These are phyloP conservation scores for Chloromyia formosa DNA, from an alignment of 2,888 invertebrate genomes.

Conservation along the genomic window DNA sequence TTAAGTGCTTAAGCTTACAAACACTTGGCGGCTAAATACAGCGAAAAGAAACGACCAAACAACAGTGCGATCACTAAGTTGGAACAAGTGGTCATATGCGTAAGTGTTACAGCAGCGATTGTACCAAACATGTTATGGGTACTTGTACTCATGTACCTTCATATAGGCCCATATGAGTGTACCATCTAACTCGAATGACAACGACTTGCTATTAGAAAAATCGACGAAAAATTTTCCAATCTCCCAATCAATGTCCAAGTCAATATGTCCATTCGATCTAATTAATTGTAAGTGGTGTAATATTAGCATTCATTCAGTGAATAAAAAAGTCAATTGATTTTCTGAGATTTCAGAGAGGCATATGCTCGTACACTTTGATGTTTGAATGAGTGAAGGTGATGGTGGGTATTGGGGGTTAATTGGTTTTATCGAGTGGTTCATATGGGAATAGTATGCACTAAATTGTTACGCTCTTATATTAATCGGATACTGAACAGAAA, in stretches of 20 bases:
- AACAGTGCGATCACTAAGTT: too few species aligned
- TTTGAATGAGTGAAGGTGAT: too few species aligned
- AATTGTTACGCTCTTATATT: too few species aligned
- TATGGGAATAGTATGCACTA: not conserved
- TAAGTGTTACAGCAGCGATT: not conserved
- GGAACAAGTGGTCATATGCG: not conserved
- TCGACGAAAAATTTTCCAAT: slow-evolving; percentile 28
- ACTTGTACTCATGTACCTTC: not conserved
- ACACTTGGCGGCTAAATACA: too few species aligned
- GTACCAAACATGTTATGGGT: not conserved
- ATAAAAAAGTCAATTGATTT: too few species aligned
- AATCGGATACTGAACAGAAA: too few species aligned
- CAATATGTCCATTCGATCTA: slow-evolving; percentile 50
- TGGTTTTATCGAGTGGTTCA: slow-evolving; percentile 1
- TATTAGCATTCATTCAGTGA: slow-evolving; percentile 48
- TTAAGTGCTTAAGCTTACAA: too few species aligned
- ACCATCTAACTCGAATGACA: too few species aligned
- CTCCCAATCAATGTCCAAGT: slow-evolving; percentile 47
- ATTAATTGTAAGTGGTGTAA: slow-evolving; percentile 48
- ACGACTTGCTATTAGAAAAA: slow-evolving; percentile 8
- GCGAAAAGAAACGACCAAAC: too few species aligned
- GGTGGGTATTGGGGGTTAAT: not conserved
- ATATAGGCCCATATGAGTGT: not conserved
- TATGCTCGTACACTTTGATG: too few species aligned
- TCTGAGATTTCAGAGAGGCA: slow-evolving; percentile 39